These are phyloP conservation scores for Lithophane leautieri DNA, from an alignment of 2,888 invertebrate species.

Conservation along the genomic window DNA sequence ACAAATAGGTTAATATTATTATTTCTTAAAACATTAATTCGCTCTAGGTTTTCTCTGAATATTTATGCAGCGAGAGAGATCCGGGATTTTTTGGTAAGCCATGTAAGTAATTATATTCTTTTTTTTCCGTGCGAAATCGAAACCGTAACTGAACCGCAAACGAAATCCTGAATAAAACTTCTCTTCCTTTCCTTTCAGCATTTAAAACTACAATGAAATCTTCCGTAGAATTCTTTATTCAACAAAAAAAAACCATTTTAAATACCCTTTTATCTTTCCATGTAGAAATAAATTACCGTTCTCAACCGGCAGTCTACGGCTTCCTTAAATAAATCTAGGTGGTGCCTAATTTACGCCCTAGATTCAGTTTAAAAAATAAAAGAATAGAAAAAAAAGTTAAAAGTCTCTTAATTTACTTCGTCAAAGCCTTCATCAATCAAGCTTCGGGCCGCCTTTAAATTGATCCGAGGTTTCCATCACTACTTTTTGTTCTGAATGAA, in stretches of 20 bases:
- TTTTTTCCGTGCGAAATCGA: neutral
- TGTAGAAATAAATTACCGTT: conserved; percentile 54
- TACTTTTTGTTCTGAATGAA: conserved; percentile 60
- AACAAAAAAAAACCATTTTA: conserved; percentile 36
- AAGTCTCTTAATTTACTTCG: conserved; percentile 74
- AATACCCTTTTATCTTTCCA: conserved; percentile 34
- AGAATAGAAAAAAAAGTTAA: conserved; percentile 48
- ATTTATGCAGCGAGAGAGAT: neutral
- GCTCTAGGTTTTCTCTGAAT: neutral
- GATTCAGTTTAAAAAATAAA: conserved; percentile 55
- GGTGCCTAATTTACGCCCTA: conserved; percentile 50
- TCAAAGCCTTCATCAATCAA: conserved; percentile 77
- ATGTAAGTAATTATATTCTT: neutral
- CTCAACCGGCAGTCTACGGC: conserved; percentile 19
- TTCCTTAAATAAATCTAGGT: conserved; percentile 58
- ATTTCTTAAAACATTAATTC: too few relatives aligned
- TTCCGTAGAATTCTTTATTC: neutral
- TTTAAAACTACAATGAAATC: conserved; percentile 16
- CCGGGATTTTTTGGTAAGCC: too few relatives aligned
- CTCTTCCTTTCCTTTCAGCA: neutral
- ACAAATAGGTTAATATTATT: too few relatives aligned
- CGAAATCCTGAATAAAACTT: neutral
- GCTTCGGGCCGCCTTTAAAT: conserved; percentile 71
- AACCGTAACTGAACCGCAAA: neutral
- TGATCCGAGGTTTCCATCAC: conserved; percentile 71